Base-by-base conservation (phyloP, 2,113 vertebrate species). In the Symphodus melops region DNA sequence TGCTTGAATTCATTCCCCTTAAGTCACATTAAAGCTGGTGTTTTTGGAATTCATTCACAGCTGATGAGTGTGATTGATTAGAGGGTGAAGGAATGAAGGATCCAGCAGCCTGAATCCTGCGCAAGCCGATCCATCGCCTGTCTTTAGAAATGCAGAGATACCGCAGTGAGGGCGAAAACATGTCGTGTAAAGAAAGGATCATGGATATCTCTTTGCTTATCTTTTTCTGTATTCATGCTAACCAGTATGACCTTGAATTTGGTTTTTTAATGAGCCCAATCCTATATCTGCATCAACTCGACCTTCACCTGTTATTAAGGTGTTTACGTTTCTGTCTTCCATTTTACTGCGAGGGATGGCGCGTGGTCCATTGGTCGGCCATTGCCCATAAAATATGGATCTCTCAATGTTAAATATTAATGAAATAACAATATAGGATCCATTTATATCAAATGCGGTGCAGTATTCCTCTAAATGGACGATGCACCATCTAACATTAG, bases 241-340 rank as follows among this genome's bases (percentile, higher is more conserved):
- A 25, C 56, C 17, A 0, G 1, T 0, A 3, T 51, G 67, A 69
- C 46, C 48, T 64, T 74, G 68, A 25, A 39, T 60, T 11, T 63
- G 68, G 68, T 19, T 56, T 8, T 21, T 68, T 3, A 28, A 11
- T 19, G 3, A 10, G 39, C 14, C 0, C 12, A 36, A 16, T 57
- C 5, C 5, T 5, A 3, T 19, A 3, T 19, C 16, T 6, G 37
- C 56, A 77, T 9, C 7, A 46, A 51, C n/a, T 11, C 81, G 81
- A 92, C 85, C 82, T 87, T 87, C 86, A 83, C 84, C 82, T 87
- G 75, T 49, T 84, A 54, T 68, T 49, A 61, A 52, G 74, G 73
- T 92, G 91, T 93, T 92, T 92, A 90, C 80, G 57, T 87, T 79
- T 36, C 58, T n/a, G 83, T 68, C 88, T 86, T 89, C 91, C 90